A percentile compares a stretch with the other conserved stretches of the same genome.
phyloP scores from a whole-genome alignment of 2,113 vertebrate genomes.

The Gambusia holbrooki region DNA sequence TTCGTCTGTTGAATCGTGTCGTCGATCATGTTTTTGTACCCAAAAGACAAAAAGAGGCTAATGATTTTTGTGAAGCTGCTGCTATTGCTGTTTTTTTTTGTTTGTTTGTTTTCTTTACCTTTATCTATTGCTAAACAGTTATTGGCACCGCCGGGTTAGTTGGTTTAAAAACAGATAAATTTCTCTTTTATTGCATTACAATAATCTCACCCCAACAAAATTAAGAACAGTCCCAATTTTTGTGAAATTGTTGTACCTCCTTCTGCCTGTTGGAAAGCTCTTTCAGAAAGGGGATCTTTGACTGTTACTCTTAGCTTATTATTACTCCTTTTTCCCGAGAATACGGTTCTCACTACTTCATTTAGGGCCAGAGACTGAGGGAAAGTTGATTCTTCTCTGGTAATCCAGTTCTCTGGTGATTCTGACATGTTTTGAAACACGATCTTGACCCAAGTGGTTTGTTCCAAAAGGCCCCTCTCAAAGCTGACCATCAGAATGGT shows the following conservation, averaged over 20 bases:
- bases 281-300: too few species aligned
- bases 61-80: slow-evolving; percentile 32
- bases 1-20: slow-evolving; percentile 34
- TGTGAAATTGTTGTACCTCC: neutral
- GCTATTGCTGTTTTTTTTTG: slow-evolving; percentile 20
- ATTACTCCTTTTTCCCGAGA: too few species aligned
- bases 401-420: too few species aligned
- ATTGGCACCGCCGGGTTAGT: neutral
- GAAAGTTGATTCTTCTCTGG: too few species aligned
- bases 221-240: neutral
- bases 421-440: too few species aligned
- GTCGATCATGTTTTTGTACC: slow-evolving; percentile 24
- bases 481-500: too few species aligned
- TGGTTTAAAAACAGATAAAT: neutral
- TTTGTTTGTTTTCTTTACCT: neutral
- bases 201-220: neutral
- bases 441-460: too few species aligned
- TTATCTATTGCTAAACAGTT: neutral
- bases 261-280: too few species aligned
- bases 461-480: too few species aligned
- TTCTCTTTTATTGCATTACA: neutral
- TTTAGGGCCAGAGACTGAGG: too few species aligned
- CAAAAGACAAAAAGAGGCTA: slow-evolving; percentile 27
- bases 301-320: too few species aligned
- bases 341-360: too few species aligned